Evolutionary conservation across 2,113 vertebrate genomes (phyloP).

Genomic region (Nettapus auritus): DNA sequence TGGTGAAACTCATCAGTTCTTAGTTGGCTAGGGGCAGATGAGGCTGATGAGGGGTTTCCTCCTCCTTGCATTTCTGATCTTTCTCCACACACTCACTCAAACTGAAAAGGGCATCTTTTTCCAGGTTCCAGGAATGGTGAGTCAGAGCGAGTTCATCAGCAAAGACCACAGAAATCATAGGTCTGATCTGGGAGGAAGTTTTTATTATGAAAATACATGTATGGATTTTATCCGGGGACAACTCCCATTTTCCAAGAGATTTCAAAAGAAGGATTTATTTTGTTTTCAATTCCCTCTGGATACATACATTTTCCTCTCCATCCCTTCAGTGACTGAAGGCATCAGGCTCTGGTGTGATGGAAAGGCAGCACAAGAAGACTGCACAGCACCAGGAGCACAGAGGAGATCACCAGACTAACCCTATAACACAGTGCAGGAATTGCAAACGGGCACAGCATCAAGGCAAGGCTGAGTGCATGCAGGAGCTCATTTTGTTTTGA

Average conservation of each 20-base stretch:
- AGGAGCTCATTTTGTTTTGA: background rate
- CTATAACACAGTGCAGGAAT: too few species aligned
- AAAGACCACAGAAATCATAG: background rate
- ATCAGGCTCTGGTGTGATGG: background rate
- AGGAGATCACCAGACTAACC: background rate
- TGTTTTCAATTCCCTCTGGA: background rate
- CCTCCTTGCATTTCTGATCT: background rate
- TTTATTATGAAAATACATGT: background rate
- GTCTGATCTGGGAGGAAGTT: background rate
- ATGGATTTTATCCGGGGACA: background rate
- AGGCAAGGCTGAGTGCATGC: background rate
- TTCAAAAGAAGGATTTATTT: background rate
- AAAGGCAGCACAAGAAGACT: background rate
- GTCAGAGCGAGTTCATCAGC: background rate
- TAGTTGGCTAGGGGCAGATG: background rate
- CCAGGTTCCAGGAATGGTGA: conserved; percentile 17
- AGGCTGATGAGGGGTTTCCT: background rate
- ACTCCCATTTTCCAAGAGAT: background rate
- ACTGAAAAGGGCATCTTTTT: background rate
- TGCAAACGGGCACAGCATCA: background rate
- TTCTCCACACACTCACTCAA: background rate
- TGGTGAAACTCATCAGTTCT: background rate
- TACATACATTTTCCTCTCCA: background rate
- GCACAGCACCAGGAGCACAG: background rate
- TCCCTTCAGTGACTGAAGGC: background rate